A percentile compares a stretch with the other conserved stretches of the same genome.
These are phyloP conservation scores for Timema podura DNA, from an alignment of 2,888 invertebrate species.

Conservation along the genomic window DNA sequence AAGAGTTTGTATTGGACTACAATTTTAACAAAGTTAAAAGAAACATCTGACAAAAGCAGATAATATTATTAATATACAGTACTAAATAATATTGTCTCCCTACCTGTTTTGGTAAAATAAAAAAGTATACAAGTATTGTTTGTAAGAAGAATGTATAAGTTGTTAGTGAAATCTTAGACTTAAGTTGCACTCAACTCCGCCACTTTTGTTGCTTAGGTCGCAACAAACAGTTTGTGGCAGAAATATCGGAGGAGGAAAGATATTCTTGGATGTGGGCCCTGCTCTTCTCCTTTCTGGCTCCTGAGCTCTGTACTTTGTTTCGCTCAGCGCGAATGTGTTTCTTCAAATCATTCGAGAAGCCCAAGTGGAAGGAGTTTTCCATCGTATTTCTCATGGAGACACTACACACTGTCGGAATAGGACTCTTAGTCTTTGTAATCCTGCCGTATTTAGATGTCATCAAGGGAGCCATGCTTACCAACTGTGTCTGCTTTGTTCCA, in stretches of 20 bases:
- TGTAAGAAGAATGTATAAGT: no score
- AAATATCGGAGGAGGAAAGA: conserved; percentile 77
- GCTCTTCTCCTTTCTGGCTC: conserved; percentile 80
- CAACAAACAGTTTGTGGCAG: conserved; percentile 79
- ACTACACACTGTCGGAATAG: conserved; percentile 81
- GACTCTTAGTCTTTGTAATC: conserved; percentile 79
- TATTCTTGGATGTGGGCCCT: conserved; percentile 93
- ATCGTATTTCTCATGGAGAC: conserved; percentile 80
- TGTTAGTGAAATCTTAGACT: no score
- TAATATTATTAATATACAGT: no score
- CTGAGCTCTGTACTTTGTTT: conserved; percentile 83
- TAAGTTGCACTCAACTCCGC: no score
- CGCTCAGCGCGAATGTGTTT: conserved; percentile 82
- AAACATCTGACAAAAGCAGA: no score
- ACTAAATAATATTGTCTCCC: no score
- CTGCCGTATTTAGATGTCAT: conserved; percentile 91
- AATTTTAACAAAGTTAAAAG: no score
- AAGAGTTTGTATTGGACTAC: no score
- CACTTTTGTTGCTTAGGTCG: conserved; percentile 58
- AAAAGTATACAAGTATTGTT: no score
- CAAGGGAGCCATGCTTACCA: conserved; percentile 93
- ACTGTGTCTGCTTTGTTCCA: conserved; percentile 90
- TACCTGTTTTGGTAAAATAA: no score
- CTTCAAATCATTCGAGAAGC: conserved; percentile 68
- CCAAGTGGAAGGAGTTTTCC: conserved; percentile 53